A percentile compares a stretch with the other conserved stretches of the same genome.
These are phyloP conservation scores for Sturnira hondurensis DNA, from an alignment of 2,113 vertebrate genomes.

Conservation along the genomic window DNA sequence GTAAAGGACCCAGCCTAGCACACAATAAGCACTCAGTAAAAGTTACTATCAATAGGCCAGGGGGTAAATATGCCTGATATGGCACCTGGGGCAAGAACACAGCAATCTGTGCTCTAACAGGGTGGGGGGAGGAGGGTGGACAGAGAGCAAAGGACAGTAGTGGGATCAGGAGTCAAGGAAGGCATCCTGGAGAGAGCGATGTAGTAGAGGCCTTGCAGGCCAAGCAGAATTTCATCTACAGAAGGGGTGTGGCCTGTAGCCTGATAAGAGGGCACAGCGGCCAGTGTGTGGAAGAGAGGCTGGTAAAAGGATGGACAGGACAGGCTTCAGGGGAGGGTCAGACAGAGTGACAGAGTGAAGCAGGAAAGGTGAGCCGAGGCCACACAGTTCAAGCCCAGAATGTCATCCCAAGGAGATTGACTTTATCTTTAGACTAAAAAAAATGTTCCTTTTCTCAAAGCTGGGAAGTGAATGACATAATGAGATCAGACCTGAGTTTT, in stretches of 20 bases:
- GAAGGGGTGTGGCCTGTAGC: background rate
- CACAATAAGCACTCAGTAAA: background rate
- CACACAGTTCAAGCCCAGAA: accelerated
- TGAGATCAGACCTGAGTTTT: conserved; percentile 25
- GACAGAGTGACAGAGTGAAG: background rate
- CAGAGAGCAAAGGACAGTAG: background rate
- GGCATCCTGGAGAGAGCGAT: background rate
- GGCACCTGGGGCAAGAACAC: background rate
- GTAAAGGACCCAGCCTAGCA: background rate
- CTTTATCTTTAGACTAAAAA: background rate
- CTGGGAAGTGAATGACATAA: conserved; percentile 47
- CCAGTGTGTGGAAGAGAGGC: background rate
- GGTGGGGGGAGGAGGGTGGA: too few species aligned
- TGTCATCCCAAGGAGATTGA: background rate
- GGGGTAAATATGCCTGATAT: background rate
- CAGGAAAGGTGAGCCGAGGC: background rate
- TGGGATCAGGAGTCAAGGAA: background rate
- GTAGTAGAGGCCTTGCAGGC: background rate
- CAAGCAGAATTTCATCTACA: background rate
- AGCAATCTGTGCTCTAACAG: accelerated
- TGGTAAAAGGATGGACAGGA: background rate
- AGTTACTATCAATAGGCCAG: background rate
- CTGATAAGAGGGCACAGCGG: background rate
- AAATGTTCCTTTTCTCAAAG: background rate
- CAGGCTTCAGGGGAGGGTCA: accelerated